Evolutionary conservation across 2,888 invertebrate species (phyloP).

Genomic region (Trichopoda pennipes): DNA sequence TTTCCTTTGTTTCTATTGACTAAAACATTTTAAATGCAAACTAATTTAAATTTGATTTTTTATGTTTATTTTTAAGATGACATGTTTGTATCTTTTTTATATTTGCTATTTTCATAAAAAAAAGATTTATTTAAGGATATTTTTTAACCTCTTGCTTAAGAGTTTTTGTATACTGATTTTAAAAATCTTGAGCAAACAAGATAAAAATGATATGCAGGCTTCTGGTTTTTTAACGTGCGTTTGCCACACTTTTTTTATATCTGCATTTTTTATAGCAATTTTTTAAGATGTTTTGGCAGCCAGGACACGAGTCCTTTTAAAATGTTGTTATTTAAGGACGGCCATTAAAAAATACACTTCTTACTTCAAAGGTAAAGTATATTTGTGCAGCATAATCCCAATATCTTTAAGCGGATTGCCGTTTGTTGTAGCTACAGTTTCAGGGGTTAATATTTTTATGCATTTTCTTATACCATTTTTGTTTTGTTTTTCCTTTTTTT

Average conservation of each 20-base stretch:
- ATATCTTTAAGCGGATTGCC: conserved; percentile 58
- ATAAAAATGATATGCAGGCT: conserved; percentile 56
- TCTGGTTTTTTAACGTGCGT: conserved; percentile 55
- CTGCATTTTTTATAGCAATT: conserved; percentile 27
- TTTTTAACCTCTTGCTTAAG: conserved; percentile 63
- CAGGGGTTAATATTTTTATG: conserved; percentile 48
- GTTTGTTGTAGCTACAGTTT: not conserved
- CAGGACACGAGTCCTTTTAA: conserved; percentile 53
- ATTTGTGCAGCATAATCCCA: not conserved
- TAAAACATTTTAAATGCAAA: conserved; percentile 33
- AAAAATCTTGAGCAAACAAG: conserved; percentile 51
- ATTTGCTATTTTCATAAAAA: conserved; percentile 4
- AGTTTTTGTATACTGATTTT: not conserved
- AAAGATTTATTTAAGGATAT: conserved; percentile 29
- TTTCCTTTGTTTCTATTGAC: conserved; percentile 27
- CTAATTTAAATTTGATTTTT: conserved; percentile 61
- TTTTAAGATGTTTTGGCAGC: conserved; percentile 47
- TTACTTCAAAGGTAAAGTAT: not conserved
- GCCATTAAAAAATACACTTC: not conserved
- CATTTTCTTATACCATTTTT: not conserved
- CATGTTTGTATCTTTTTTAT: conserved; percentile 41
- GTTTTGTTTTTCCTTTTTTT: conserved; percentile 41
- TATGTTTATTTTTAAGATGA: conserved; percentile 42
- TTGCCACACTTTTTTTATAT: conserved; percentile 63
- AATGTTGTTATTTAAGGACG: conserved; percentile 26